These are phyloP conservation scores for Hipposideros armiger DNA, from an alignment of 2,113 vertebrate genomes.

Conservation along the genomic window DNA sequence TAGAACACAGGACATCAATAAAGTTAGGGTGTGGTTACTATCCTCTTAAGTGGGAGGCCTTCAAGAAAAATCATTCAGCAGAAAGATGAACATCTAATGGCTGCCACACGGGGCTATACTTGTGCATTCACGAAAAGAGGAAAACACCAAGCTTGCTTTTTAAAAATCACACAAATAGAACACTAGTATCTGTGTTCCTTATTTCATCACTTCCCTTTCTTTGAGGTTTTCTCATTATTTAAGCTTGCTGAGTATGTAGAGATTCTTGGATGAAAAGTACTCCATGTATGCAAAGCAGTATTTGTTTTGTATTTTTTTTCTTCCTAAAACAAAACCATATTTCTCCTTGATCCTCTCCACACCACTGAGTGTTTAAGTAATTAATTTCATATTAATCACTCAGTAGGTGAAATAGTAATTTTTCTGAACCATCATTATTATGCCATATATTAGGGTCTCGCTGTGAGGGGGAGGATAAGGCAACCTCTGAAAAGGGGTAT, in stretches of 20 bases:
- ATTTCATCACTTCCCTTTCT: slow-evolving; percentile 59
- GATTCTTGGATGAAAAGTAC: slow-evolving; percentile 53
- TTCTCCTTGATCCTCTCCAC: slow-evolving; percentile 27
- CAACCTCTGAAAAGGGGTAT: slow-evolving; percentile 26
- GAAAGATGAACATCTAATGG: slow-evolving; percentile 70
- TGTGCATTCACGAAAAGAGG: slow-evolving; percentile 60
- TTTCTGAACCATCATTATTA: slow-evolving; percentile 62
- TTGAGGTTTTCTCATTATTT: slow-evolving; percentile 66
- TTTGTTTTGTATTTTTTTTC: slow-evolving; percentile 65
- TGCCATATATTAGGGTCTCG: slow-evolving; percentile 33
- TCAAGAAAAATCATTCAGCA: slow-evolving; percentile 72
- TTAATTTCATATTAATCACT: slow-evolving; percentile 75
- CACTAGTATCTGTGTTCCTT: background rate
- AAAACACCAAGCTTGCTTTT: slow-evolving; percentile 50
- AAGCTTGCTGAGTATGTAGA: slow-evolving; percentile 25
- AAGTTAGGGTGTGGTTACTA: slow-evolving; percentile 21
- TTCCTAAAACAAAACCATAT: slow-evolving; percentile 66
- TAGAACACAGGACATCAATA: slow-evolving; percentile 64
- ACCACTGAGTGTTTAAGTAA: slow-evolving; percentile 53
- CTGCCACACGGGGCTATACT: slow-evolving; percentile 31
- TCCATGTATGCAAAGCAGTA: background rate
- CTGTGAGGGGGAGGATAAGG: slow-evolving; percentile 1
- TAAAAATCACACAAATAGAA: slow-evolving; percentile 50
- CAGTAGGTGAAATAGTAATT: slow-evolving; percentile 66
- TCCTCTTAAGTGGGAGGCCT: slow-evolving; percentile 54